Conservation (phyloP, 2,888 invertebrate genomes). For the Amblyjoppa fuscipennis region DNA sequence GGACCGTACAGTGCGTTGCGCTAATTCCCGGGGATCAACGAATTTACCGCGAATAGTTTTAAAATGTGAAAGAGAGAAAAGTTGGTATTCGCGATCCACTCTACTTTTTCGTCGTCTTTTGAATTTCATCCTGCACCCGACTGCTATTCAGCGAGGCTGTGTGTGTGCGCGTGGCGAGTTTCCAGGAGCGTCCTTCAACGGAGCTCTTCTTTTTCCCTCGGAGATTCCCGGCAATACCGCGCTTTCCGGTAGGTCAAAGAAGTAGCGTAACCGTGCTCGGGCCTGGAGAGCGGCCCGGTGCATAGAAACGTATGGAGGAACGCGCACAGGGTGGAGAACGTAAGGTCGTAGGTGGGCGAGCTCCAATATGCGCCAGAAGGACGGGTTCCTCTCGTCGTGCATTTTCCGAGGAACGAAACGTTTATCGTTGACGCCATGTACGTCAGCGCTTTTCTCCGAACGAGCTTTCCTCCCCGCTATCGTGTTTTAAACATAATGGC, state of each 20-base stretch:
- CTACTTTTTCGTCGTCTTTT: constrained; percentile 19
- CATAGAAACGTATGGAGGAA: not conserved
- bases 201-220: not conserved
- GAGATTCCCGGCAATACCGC: not conserved
- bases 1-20: not conserved
- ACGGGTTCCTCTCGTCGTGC: constrained; percentile 36
- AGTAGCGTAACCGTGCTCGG: not conserved
- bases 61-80: not conserved
- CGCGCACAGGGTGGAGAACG: not conserved
- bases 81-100: not conserved
- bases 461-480: constrained; percentile 13
- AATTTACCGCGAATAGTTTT: constrained; percentile 37
- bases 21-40: constrained; percentile 1
- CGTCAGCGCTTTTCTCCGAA: not conserved
- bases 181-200: constrained; percentile 26
- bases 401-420: constrained; percentile 40
- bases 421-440: constrained; percentile 1
- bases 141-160: not conserved
- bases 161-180: not conserved
- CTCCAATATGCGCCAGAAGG: constrained; percentile 56
- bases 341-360: constrained; percentile 1
- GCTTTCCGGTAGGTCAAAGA: not conserved
- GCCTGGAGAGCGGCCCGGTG: not conserved
- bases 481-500: constrained; percentile 16
- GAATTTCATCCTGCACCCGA: constrained; percentile 15